Base-by-base conservation (phyloP, 2,113 vertebrate genomes). In the Onychostruthus taczanowskii region DNA sequence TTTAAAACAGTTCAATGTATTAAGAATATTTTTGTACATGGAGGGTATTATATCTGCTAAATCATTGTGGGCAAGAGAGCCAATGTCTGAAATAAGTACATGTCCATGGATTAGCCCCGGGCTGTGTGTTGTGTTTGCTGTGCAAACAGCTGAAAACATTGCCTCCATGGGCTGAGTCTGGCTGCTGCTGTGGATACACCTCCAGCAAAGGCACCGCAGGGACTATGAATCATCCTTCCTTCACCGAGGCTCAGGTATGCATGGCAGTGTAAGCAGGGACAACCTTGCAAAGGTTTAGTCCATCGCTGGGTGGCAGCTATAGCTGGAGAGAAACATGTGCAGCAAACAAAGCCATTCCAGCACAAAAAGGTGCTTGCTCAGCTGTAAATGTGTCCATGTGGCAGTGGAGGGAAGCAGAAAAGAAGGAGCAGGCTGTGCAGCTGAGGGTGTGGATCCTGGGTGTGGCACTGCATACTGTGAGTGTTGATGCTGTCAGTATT, bases 381-480 rank as follows among this genome's bases (percentile, higher is more conserved):
- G 61, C 33, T 56, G 37, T 26, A 22, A 72, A 15, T 19, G 26
- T 46, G 68, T 11, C 39, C 55, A 7, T 28, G 26, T 69, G 35
- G n/a, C 61, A 46, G 49, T 18, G 70, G 24, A 39, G 14, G n/a
- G 31, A 70, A 87, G 50, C 33, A 52, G 69, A 73, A 87, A 69
- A 47, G 6, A 5, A 56, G 78, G 39, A 56, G 23, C 39, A 56
- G 64, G 28, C 39, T 39, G 41, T 31, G 76, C 56, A 62, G 62
- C 76, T 4, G 2, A 11, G 0, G 1, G 6, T 46, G 13, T n/a
- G 16, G 75, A 67, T 85, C 37, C 64, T 64, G 49, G 33, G 35
- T 21, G 26, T 46, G 58, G 58, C 35, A 41, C 61, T 43, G 35
- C 1, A 0, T 30, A 11, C 53, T 76, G 39, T 9, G 2, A 19